Percentiles rank a stretch among this genome's conserved stretches.
Evolutionary conservation across 2,113 vertebrate species (phyloP).

Genomic region (Hemichromis elongatus): DNA sequence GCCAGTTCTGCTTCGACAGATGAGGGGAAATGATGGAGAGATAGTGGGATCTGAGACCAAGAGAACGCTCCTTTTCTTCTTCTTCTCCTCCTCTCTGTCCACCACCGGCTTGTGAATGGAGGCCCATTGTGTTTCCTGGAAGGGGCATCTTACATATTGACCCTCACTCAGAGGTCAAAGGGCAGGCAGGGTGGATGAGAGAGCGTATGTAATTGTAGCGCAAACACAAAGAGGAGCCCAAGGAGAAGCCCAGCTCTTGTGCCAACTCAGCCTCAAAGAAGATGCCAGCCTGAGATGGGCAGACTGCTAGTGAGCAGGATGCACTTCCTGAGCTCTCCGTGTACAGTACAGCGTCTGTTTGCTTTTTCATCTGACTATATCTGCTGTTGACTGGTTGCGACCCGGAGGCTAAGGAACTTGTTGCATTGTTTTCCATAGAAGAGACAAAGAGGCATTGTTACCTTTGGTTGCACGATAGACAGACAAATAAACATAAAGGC

Average conservation of each 20-base stretch:
- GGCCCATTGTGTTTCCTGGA: slow-evolving; percentile 51
- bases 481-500: neutral
- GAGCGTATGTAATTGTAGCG: slow-evolving; percentile 52
- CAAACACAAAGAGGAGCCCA: slow-evolving; percentile 53
- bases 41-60: slow-evolving; percentile 36
- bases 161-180: slow-evolving; percentile 53
- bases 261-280: slow-evolving; percentile 10
- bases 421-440: slow-evolving; percentile 22
- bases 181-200: slow-evolving; percentile 48
- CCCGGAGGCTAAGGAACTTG: slow-evolving; percentile 13
- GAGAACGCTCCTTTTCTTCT: slow-evolving; percentile 33
- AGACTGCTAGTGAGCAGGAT: slow-evolving; percentile 4
- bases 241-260: slow-evolving; percentile 11
- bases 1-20: slow-evolving; percentile 21
- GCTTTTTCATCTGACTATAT: slow-evolving; percentile 3
- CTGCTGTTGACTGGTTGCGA: slow-evolving; percentile 18
- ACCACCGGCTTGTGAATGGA: slow-evolving; percentile 49
- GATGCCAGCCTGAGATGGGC: neutral
- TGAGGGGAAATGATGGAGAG: slow-evolving; percentile 52
- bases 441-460: neutral
- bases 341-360: neutral
- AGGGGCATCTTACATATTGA: slow-evolving; percentile 55
- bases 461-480: neutral
- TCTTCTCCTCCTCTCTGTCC: slow-evolving; percentile 24
- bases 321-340: slow-evolving; percentile 13